A percentile compares a stretch with the other conserved stretches of the same genome.
Evolutionary conservation across 2,888 invertebrate species (phyloP).

Genomic region (Sarcophaga rosellei): DNA sequence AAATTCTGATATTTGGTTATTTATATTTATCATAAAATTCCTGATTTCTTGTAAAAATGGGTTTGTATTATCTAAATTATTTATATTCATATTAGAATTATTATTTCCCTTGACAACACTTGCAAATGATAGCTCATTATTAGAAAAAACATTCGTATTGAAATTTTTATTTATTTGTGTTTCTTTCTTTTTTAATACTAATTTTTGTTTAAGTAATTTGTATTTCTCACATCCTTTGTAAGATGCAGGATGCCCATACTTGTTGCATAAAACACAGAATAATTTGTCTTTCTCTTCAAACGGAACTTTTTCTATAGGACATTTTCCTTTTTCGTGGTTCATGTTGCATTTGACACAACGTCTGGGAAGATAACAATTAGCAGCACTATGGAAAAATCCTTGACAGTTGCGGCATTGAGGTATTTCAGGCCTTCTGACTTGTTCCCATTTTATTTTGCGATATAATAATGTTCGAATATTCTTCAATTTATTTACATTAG

Average conservation of each 20-base stretch:
- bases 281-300: neutral
- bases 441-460: constrained; percentile 15
- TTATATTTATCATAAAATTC: neutral
- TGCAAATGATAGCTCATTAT: neutral
- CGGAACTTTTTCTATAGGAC: neutral
- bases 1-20: neutral
- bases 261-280: neutral
- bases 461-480: constrained; percentile 21
- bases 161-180: neutral
- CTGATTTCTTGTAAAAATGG: neutral
- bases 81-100: neutral
- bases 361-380: constrained; percentile 9
- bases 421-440: constrained; percentile 12
- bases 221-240: neutral
- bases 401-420: constrained; percentile 24
- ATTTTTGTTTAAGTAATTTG: neutral
- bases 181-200: too few relatives aligned
- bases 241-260: too few relatives aligned
- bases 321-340: neutral
- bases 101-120: neutral
- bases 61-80: neutral
- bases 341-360: neutral
- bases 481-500: constrained; percentile 2
- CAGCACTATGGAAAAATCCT: neutral
- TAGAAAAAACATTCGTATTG: neutral